Conservation (phyloP, 2,888 invertebrate species). For the Leptinotarsa rubiginosa region DNA sequence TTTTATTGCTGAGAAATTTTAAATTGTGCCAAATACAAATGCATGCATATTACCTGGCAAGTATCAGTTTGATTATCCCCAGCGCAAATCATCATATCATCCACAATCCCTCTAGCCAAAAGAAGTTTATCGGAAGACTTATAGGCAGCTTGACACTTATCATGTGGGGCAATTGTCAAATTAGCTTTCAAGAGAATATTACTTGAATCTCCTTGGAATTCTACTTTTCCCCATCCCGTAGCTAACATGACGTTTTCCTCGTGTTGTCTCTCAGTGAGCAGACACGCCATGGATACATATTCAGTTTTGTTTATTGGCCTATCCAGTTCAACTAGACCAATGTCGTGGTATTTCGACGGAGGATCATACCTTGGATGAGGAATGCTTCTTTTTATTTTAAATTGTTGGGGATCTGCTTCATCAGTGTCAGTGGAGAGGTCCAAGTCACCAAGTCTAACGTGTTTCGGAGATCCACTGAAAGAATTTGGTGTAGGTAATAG, state of each 20-base stretch:
- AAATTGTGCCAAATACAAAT: not conserved
- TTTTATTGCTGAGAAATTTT: not conserved
- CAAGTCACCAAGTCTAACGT: slow-evolving; percentile 60
- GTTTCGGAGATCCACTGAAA: slow-evolving; percentile 42
- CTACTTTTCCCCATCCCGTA: slow-evolving; percentile 37
- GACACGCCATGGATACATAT: slow-evolving; percentile 67
- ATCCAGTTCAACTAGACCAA: slow-evolving; percentile 66
- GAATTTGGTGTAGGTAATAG: no score
- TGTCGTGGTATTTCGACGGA: slow-evolving; percentile 66
- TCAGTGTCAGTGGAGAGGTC: slow-evolving; percentile 61
- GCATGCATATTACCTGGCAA: slow-evolving; percentile 65
- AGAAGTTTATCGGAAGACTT: not conserved
- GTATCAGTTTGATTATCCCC: slow-evolving; percentile 68
- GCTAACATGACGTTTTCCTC: slow-evolving; percentile 58
- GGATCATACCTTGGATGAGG: slow-evolving; percentile 64
- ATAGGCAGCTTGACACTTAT: slow-evolving; percentile 11
- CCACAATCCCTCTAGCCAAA: slow-evolving; percentile 62
- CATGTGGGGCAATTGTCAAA: not conserved
- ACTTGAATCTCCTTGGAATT: slow-evolving; percentile 25
- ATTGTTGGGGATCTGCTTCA: slow-evolving; percentile 60
- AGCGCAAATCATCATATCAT: slow-evolving; percentile 69
- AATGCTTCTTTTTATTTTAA: slow-evolving; percentile 54
- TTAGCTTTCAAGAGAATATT: slow-evolving; percentile 26
- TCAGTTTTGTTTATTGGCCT: slow-evolving; percentile 59
- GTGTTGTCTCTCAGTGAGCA: slow-evolving; percentile 49